Evolutionary conservation across 2,888 invertebrate species (phyloP).

Genomic region (Muschampia plurimacula): DNA sequence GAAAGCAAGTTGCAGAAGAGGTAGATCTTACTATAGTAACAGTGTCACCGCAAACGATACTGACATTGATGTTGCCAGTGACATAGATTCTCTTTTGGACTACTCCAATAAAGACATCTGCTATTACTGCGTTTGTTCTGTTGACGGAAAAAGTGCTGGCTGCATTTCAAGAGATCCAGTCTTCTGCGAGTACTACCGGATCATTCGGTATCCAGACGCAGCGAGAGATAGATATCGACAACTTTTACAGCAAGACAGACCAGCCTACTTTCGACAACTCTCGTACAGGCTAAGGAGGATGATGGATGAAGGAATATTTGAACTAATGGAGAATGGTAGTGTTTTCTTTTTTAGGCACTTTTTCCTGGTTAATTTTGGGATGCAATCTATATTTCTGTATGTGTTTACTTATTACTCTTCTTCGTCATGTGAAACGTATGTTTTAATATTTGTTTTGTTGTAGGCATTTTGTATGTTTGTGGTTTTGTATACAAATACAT

Average conservation of each 20-base stretch:
- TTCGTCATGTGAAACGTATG: neutral
- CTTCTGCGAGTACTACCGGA: conserved; percentile 67
- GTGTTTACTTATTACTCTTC: neutral
- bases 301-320: conserved; percentile 69
- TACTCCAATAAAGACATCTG: conserved; percentile 58
- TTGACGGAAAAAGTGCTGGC: conserved; percentile 51
- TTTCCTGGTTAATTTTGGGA: conserved; percentile 14
- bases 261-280: conserved; percentile 65
- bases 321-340: conserved; percentile 65
- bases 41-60: conserved; percentile 61
- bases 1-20: conserved; percentile 62
- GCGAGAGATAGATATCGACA: conserved; percentile 57
- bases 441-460: neutral
- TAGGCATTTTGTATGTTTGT: neutral
- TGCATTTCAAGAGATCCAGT: conserved; percentile 62
- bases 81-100: conserved; percentile 60
- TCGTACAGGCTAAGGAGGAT: conserved; percentile 70
- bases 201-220: conserved; percentile 49
- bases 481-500: neutral
- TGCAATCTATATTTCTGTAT: conserved; percentile 24
- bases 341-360: neutral
- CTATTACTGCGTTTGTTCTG: conserved; percentile 68
- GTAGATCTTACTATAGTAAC: conserved; percentile 71
- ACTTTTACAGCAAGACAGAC: conserved; percentile 64
- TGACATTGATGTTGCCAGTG: conserved; percentile 57